phyloP scores from a whole-genome alignment of 1,140 invertebrate genomes.

The Ooceraea biroi region DNA sequence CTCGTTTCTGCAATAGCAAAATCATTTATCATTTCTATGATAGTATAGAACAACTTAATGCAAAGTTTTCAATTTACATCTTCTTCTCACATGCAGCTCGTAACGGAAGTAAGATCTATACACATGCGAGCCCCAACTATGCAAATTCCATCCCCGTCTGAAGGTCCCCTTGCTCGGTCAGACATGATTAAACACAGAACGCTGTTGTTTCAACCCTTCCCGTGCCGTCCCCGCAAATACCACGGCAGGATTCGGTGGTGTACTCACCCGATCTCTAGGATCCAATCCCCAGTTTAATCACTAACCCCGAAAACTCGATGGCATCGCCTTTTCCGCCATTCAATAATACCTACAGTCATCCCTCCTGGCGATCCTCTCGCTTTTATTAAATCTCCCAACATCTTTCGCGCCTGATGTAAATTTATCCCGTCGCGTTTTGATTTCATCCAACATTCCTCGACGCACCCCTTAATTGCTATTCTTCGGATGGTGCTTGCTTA shows the following conservation, averaged over 20 bases:
- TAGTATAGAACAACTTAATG: background rate
- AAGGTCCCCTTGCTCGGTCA: conserved; percentile 79
- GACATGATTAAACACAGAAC: conserved; percentile 86
- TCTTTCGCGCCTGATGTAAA: conserved; percentile 57
- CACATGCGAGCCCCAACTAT: conserved; percentile 68
- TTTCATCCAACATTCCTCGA: conserved; percentile 68
- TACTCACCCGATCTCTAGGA: conserved; percentile 73
- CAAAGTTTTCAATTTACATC: conserved; percentile 42
- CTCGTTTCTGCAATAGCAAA: background rate
- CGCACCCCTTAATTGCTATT: conserved; percentile 71
- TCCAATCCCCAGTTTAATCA: conserved; percentile 83
- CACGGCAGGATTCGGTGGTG: conserved; percentile 63
- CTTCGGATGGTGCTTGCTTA: conserved; percentile 35
- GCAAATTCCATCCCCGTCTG: conserved; percentile 77
- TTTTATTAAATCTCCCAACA: conserved; percentile 61
- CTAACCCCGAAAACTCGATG: conserved; percentile 79
- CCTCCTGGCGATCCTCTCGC: conserved; percentile 63
- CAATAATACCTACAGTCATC: conserved; percentile 79
- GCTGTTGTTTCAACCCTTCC: conserved; percentile 80
- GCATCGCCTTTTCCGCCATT: conserved; percentile 80
- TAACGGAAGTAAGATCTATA: conserved; percentile 7
- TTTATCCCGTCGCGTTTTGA: conserved; percentile 82
- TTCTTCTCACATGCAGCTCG: conserved; percentile 15
- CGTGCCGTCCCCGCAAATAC: conserved; percentile 60
- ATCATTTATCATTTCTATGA: too few relatives aligned